A percentile compares a stretch with the other conserved stretches of the same genome.
Evolutionary conservation across 2,888 invertebrate genomes (phyloP).

Genomic region (Sympetrum striolatum): DNA sequence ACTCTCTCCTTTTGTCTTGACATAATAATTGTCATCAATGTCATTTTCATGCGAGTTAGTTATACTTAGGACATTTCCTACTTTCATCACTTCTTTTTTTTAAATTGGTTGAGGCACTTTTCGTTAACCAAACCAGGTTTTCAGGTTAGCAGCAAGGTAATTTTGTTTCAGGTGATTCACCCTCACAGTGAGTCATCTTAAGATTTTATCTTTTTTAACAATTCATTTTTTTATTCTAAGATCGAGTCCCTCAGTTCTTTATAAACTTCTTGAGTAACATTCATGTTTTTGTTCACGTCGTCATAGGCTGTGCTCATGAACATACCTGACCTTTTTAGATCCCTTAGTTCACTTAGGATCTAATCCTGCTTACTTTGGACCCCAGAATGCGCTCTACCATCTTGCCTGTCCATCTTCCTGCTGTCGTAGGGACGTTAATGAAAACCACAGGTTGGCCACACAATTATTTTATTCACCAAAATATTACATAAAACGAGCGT

Average conservation of each 20-base stretch:
- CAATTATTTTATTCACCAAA: too few relatives aligned
- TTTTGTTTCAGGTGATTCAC: not conserved
- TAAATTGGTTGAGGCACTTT: not conserved
- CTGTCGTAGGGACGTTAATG: too few relatives aligned
- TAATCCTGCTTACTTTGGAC: too few relatives aligned
- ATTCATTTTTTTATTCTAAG: not conserved
- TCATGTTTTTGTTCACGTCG: not conserved
- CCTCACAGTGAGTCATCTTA: not conserved
- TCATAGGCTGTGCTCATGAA: too few relatives aligned
- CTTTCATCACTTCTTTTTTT: not conserved
- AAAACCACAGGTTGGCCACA: too few relatives aligned
- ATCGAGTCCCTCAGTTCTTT: not conserved
- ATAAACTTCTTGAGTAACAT: not conserved
- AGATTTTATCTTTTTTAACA: not conserved
- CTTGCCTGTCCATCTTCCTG: too few relatives aligned
- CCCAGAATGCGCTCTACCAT: too few relatives aligned
- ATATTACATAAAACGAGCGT: too few relatives aligned
- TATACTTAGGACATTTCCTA: not conserved
- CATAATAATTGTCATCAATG: not conserved
- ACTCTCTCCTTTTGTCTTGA: not conserved
- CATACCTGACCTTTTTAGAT: too few relatives aligned
- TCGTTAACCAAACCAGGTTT: not conserved
- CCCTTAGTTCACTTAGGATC: too few relatives aligned
- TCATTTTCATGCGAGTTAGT: not conserved
- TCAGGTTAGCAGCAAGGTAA: not conserved